phyloP scores from a whole-genome alignment of 2,888 invertebrate species.

The Synanthedon formicaeformis region DNA sequence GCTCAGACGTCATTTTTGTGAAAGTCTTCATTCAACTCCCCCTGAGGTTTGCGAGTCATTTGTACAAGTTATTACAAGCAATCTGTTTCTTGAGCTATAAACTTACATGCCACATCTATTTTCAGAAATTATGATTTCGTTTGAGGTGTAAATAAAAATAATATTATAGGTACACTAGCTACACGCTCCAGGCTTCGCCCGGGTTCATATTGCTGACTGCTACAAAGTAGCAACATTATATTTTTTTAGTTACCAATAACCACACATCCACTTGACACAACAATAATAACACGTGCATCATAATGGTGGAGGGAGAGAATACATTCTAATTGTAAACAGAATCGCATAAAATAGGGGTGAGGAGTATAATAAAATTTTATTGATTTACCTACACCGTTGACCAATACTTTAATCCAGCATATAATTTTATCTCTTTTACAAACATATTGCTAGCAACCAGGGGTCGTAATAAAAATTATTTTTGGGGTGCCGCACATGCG shows the following conservation, averaged over 20 bases:
- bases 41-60: constrained; percentile 4
- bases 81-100: not conserved
- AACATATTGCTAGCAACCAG: constrained; percentile 50
- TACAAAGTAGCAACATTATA: too few species aligned
- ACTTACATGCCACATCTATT: not conserved
- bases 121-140: not conserved
- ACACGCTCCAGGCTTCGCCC: not conserved
- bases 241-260: too few species aligned
- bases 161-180: not conserved
- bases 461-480: constrained; percentile 23
- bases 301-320: not conserved
- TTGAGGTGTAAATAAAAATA: not conserved
- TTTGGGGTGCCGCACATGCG: constrained; percentile 3
- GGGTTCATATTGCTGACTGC: not conserved
- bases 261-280: constrained; percentile 11
- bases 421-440: constrained; percentile 34
- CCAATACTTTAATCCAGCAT: constrained; percentile 40
- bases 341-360: constrained; percentile 24
- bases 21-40: constrained; percentile 13
- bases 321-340: constrained; percentile 12
- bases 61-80: constrained; percentile 10
- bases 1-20: constrained; percentile 18
- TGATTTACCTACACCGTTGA: constrained; percentile 37
- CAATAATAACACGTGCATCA: constrained; percentile 8
- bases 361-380: constrained; percentile 44